A percentile compares a stretch with the other conserved stretches of the same genome.
These are phyloP conservation scores for Solea senegalensis DNA, from an alignment of 2,113 vertebrate genomes.

Conservation along the genomic window DNA sequence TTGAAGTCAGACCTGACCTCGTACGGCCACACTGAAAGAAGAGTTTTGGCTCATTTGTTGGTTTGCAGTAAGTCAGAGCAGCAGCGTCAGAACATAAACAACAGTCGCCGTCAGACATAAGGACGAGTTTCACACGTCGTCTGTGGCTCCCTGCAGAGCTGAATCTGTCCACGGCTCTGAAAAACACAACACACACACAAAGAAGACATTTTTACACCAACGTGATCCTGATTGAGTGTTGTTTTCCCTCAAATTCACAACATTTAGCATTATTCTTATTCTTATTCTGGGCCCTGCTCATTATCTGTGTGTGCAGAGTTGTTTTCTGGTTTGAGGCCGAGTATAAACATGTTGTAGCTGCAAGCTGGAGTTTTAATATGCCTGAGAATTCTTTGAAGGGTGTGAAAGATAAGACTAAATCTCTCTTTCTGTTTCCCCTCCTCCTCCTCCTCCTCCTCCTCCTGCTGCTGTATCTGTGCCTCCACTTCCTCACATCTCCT, in stretches of 20 bases:
- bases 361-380: conserved; percentile 23
- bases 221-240: no score
- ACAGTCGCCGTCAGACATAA: conserved; percentile 38
- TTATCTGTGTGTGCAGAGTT: conserved; percentile 11
- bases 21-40: no score
- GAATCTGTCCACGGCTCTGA: conserved; percentile 34
- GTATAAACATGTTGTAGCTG: conserved; percentile 18
- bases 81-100: conserved; percentile 14
- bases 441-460: background rate
- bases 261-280: background rate
- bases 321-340: conserved; percentile 20
- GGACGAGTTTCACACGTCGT: conserved; percentile 48
- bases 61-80: conserved; percentile 10
- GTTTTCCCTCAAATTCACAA: no score
- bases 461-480: background rate
- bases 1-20: no score
- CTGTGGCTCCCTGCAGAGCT: conserved; percentile 32
- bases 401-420: conserved; percentile 52
- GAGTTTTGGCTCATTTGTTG: background rate
- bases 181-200: background rate
- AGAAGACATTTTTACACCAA: no score
- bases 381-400: conserved; percentile 50
- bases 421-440: conserved; percentile 4
- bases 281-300: conserved; percentile 4
- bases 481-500: conserved; percentile 4